Evolutionary conservation across 1,140 invertebrate species (phyloP).

Genomic region (Cydia strobilella): DNA sequence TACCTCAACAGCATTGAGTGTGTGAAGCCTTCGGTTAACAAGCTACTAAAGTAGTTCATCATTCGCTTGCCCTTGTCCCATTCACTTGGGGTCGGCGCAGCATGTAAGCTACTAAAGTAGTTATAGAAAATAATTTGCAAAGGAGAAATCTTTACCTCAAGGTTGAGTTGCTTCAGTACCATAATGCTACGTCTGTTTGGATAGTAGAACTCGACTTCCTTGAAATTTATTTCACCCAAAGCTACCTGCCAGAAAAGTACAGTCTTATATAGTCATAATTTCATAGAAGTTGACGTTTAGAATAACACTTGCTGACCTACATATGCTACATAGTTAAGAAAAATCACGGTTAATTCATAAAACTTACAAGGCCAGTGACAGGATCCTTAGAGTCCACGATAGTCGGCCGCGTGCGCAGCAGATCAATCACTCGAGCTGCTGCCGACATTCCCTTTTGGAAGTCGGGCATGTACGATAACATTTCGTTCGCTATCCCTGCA

Average conservation of each 20-base stretch:
- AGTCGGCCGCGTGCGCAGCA: conserved; percentile 72
- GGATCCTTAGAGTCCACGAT: conserved; percentile 57
- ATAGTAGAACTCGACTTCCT: conserved; percentile 86
- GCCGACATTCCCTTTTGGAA: conserved; percentile 81
- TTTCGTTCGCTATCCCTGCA: conserved; percentile 84
- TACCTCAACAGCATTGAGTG: too few species aligned
- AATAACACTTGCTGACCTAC: too few species aligned
- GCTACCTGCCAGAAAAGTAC: conserved; percentile 32
- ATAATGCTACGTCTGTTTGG: conserved; percentile 82
- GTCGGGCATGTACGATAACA: conserved; percentile 84
- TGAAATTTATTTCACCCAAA: conserved; percentile 43
- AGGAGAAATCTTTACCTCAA: conserved; percentile 65
- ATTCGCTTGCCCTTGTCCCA: too few species aligned
- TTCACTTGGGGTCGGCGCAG: too few species aligned
- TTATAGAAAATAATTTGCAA: too few species aligned
- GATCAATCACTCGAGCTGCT: conserved; percentile 75
- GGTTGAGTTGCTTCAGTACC: conserved; percentile 84
- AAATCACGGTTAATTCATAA: not conserved
- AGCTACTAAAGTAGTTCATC: too few species aligned
- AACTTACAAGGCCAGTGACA: conserved; percentile 33
- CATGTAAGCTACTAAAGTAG: too few species aligned
- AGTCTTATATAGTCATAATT: too few species aligned
- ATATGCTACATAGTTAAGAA: too few species aligned
- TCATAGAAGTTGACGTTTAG: too few species aligned
- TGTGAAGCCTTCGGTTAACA: too few species aligned